Evolutionary conservation across 2,888 invertebrate genomes (phyloP), one percentile per base, ranked within the genome.

Genomic region (Agrotis exclamationis): DNA sequence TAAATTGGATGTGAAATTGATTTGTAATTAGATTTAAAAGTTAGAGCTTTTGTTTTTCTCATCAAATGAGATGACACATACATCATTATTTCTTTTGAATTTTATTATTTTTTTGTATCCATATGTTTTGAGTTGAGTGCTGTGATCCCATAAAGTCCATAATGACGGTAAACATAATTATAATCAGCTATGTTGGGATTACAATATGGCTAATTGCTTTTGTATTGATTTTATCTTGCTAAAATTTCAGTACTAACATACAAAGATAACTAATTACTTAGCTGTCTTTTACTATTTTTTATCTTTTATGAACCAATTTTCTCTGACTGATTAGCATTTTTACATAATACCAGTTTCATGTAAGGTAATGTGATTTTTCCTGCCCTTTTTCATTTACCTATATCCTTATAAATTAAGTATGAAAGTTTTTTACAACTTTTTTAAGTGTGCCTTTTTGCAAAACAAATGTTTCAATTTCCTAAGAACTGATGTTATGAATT

Each of bases 171-270:
- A 16, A 48, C 48, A 59, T 70, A 71, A 20, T 24, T 33, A 18
- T 20, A 20, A 47, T 20, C 20, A 48, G 54, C 50, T 65, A 39
- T 51, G 45, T 63, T 72, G 48, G 57, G 58, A 58, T 18, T 76
- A 53, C 53, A 72, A 14, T 66, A 76, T 13, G 73, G 67, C 66
- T 76, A 76, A 77, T 77, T 60, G 73, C 56, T 73, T 53, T 68
- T 57, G 39, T 60, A 68, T 56, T 77, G 64, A 75, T 73, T 66
- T 58, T 64, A 74, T 74, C 72, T 75, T 66, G 56, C 48, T 45
- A 57, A 50, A 50, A 54, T 62, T 33, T 59, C 20, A 50, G 48
- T 14, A 22, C 18, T 60, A 13, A 58, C 22, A 47, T 51, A 39
- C 53, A 59, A 56, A 50, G 63, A 69, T 77, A 74, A 64, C 68